Conservation (phyloP, 92 coral and sea anemone species). For the Zoanthus sociatus region DNA sequence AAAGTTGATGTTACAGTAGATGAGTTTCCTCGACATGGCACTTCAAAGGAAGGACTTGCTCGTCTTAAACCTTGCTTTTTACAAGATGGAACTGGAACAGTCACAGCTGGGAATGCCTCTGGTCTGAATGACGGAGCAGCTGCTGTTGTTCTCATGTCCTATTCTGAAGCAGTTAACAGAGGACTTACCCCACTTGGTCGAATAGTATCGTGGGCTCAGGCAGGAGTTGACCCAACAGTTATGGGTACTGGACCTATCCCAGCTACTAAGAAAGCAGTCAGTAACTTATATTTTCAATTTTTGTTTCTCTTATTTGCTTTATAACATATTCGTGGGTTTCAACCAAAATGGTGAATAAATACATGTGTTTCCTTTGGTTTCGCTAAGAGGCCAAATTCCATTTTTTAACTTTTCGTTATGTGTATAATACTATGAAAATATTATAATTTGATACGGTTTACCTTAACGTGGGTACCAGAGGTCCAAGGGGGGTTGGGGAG, state of each 20-base stretch:
- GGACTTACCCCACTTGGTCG: conserved; percentile 80
- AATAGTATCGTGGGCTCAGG: conserved; percentile 95
- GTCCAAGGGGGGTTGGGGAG: too few species aligned
- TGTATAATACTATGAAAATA: too few species aligned
- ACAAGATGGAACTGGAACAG: conserved; percentile 92
- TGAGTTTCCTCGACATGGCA: conserved; percentile 92
- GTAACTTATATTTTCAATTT: conserved; percentile 3
- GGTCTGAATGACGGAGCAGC: conserved; percentile 99
- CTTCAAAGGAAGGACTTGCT: conserved; percentile 81
- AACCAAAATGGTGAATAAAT: too few species aligned
- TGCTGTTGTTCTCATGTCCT: conserved; percentile 88
- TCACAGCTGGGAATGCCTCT: conserved; percentile 97
- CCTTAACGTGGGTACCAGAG: too few species aligned
- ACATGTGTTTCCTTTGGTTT: neutral
- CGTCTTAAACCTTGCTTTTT: conserved; percentile 93
- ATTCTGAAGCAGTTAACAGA: conserved; percentile 74
- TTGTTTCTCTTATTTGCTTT: too few species aligned
- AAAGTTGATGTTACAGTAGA: conserved; percentile 77
- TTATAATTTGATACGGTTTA: too few species aligned
- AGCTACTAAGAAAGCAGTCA: conserved; percentile 92
- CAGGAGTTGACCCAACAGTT: conserved; percentile 97
- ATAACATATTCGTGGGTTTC: too few species aligned
- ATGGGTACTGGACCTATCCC: conserved; percentile 99
- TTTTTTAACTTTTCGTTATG: too few species aligned
- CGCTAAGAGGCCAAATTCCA: too few species aligned